phyloP scores from a whole-genome alignment of 2,113 vertebrate species.

The crab-eating macaque (Macaca fascicularis) region T2T-MFA8v1.1 NC_088376.1:12283501-12284000 shows the following conservation, averaged over 20 bases:
- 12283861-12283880: neutral
- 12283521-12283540: neutral
- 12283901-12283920: neutral
- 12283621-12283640: neutral
- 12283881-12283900: neutral
- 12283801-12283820: too few relatives aligned
- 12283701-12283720: neutral
- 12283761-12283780: neutral
- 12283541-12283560: neutral
- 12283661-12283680: neutral
- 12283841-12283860: too few relatives aligned
- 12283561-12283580: neutral
- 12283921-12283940: neutral
- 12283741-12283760: too few relatives aligned
- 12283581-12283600: neutral
- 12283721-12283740: neutral
- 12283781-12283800: too few relatives aligned
- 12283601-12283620: neutral
- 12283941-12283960: neutral
- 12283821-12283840: neutral
- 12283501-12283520: neutral
- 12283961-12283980: neutral
- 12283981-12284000: neutral
- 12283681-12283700: neutral
- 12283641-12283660: neutral